phyloP scores from a whole-genome alignment of 2,888 invertebrate genomes.

The Trichogramma evanescens region DNA sequence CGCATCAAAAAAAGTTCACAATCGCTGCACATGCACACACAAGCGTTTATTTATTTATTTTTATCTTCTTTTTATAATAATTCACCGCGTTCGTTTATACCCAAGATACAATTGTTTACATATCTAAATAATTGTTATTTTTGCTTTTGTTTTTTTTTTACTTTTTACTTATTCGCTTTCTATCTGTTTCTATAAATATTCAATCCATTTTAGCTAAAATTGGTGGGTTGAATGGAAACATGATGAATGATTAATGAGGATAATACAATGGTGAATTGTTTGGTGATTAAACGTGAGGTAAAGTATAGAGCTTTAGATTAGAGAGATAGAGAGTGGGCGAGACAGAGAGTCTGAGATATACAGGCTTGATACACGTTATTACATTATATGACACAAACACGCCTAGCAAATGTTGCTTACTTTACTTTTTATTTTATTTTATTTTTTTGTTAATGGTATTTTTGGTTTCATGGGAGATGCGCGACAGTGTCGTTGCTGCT shows the following conservation, averaged over 20 bases:
- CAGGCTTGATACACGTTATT: conserved; percentile 18
- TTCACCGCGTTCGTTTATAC: not conserved
- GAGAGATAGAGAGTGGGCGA: not conserved
- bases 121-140: not conserved
- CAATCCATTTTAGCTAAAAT: conserved; percentile 1
- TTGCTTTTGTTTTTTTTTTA: conserved; percentile 1
- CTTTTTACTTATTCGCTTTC: no score
- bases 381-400: conserved; percentile 13
- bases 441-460: no score
- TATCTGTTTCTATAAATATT: not conserved
- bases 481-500: conserved; percentile 1
- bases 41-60: no score
- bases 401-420: conserved; percentile 11
- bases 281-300: no score
- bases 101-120: not conserved
- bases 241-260: not conserved
- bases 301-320: not conserved
- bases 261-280: not conserved
- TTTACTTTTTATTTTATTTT: conserved; percentile 24
- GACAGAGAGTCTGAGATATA: conserved; percentile 11
- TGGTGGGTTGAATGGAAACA: not conserved
- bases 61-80: no score
- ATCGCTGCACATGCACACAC: no score
- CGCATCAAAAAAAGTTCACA: no score
- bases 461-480: not conserved